phyloP scores from a whole-genome alignment of 1,140 invertebrate species.

The Mycetomoellerius zeteki region DNA sequence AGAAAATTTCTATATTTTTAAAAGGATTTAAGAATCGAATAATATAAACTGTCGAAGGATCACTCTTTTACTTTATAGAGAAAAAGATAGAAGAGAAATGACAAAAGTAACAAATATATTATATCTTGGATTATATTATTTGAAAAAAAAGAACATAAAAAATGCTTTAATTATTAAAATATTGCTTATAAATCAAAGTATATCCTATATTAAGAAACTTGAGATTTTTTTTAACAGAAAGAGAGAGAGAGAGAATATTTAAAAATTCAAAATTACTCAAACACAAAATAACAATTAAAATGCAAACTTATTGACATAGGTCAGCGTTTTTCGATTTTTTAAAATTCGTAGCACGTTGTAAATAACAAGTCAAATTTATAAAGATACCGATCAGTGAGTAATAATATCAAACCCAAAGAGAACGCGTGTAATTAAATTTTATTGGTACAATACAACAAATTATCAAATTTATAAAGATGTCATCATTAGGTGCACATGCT shows the following conservation, averaged over 20 bases:
- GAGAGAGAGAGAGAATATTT: background rate
- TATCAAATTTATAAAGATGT: too few relatives aligned
- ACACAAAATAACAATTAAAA: background rate
- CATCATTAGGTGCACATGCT: too few relatives aligned
- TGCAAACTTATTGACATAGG: background rate
- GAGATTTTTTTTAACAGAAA: background rate
- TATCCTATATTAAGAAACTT: background rate
- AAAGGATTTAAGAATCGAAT: background rate
- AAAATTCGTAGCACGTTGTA: too few relatives aligned
- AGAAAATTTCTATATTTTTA: background rate
- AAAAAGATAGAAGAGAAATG: background rate
- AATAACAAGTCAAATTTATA: too few relatives aligned
- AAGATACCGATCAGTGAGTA: too few relatives aligned
- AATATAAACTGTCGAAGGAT: background rate
- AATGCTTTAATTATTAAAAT: too few relatives aligned
- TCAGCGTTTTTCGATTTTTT: too few relatives aligned
- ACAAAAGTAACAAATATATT: background rate
- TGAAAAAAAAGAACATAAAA: background rate
- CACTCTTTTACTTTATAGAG: background rate
- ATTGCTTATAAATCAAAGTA: background rate
- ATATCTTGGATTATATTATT: constrained; percentile 9
- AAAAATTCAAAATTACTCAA: background rate
- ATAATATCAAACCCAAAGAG: too few relatives aligned
- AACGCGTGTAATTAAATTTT: too few relatives aligned
- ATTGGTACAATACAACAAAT: too few relatives aligned